Evolutionary conservation across 2,113 vertebrate species (phyloP).

Genomic region (Dicrurus megarhynchus): DNA sequence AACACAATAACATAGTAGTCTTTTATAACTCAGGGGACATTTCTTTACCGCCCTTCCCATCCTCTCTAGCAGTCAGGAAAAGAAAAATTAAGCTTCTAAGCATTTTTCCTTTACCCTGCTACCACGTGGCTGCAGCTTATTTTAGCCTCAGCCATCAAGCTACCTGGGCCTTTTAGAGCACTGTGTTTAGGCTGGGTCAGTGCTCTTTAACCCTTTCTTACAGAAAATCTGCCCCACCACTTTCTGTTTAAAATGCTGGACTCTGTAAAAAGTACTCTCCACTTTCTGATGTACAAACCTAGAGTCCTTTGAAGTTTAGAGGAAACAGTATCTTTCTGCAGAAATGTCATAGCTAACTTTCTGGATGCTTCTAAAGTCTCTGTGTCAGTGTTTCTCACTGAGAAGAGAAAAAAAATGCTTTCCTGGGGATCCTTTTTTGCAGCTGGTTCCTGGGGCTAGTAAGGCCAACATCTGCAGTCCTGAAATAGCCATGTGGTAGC

Average conservation of each 20-base stretch:
- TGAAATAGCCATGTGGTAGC: slow-evolving; percentile 13
- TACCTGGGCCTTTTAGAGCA: not conserved
- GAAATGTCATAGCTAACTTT: not conserved
- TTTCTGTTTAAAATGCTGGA: not conserved
- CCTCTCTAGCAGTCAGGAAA: not conserved
- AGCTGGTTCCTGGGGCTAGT: not conserved
- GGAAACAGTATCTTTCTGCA: not conserved
- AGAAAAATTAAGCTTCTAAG: not conserved
- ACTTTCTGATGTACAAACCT: not conserved
- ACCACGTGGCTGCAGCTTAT: not conserved
- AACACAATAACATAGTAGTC: not conserved
- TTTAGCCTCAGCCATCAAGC: not conserved
- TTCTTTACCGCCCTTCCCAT: not conserved
- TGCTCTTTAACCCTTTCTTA: not conserved
- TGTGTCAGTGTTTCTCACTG: not conserved
- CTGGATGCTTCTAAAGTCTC: not conserved
- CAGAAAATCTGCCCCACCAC: not conserved
- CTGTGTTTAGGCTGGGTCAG: not conserved
- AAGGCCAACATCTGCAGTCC: not conserved
- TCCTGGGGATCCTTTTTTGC: not conserved
- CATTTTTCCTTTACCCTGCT: not conserved
- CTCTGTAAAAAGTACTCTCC: not conserved
- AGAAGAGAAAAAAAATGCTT: not conserved
- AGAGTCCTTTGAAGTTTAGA: not conserved
- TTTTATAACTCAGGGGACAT: not conserved